Evolutionary conservation across 2,888 invertebrate genomes (phyloP), one percentile per base, ranked within the genome.

Genomic region (Drosophila eohydei): DNA sequence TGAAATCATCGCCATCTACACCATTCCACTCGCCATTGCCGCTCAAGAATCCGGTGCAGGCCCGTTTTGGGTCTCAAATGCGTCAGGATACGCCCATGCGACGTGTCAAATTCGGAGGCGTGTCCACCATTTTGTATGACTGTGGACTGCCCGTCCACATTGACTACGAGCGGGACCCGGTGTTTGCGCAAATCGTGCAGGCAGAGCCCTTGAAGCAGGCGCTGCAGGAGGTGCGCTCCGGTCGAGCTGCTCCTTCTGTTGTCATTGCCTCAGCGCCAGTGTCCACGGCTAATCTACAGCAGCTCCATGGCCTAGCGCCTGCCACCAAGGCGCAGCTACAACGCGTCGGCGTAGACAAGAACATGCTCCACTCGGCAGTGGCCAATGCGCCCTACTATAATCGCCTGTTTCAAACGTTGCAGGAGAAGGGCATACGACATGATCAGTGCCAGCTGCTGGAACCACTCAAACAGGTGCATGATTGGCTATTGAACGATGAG

Each of bases 301-400:
- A 84, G 40, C 26, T 85, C 65, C 92, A 93, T 8, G 94, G 94
- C 61, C 83, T 95, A n/a, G 94, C 94, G 14, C 71, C 80, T 3
- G 67, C 69, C 11, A 83, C 82, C 4, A 90, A 94, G 79, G 93
- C 94, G n/a, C 94, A 94, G 74, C 93, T 95, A 0, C 93, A 94
- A 58, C 83, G 93, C 0, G 93, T 95, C 92, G 93, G 92, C 6
- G 94, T 95, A 30, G 94, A 95, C 80, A 94, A 94, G 0, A 94
- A 94, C 63, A 93, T 94, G 77, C 56, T 95, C 32, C 94, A 94
- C 80, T 95, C 95, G 79, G 94, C 94, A 0, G 93, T 95, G 1
- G 94, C 94, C 82, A 94, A 95, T 85, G 94, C 94, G 0, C 94
- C 94, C 0, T 94, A 94, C 38, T 95, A 95, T 75, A 94, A 95